These are phyloP conservation scores for Trypoxylon attenuatum DNA, from an alignment of 2,888 invertebrate species.

Conservation along the genomic window DNA sequence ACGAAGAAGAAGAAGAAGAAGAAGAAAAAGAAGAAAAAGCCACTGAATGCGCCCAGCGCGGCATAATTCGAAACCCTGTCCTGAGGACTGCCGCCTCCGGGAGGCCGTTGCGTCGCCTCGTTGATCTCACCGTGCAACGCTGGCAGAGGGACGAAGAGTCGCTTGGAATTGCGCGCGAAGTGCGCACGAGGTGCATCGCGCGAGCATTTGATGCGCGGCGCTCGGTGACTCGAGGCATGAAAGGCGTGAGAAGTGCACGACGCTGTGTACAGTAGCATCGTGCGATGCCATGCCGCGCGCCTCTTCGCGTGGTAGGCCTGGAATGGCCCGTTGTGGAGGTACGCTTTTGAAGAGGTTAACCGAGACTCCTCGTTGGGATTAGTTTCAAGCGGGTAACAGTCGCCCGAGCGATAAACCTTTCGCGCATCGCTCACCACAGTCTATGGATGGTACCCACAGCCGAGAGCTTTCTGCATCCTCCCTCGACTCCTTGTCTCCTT, in stretches of 20 bases:
- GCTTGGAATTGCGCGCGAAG: too few species aligned
- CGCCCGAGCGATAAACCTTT: conserved; percentile 52
- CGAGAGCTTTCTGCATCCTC: too few species aligned
- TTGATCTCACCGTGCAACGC: conserved; percentile 31
- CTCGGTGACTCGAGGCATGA: not conserved
- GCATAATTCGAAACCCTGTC: conserved; percentile 29
- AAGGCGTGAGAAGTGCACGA: conserved; percentile 23
- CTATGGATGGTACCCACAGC: conserved; percentile 30
- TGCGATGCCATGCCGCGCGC: conserved; percentile 34
- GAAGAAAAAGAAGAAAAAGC: too few species aligned
- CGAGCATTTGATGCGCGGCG: not conserved
- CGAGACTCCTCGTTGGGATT: conserved; percentile 62
- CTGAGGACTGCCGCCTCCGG: not conserved
- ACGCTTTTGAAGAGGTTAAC: conserved; percentile 56
- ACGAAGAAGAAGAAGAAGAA: too few species aligned
- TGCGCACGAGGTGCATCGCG: not conserved
- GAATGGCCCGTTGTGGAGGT: conserved; percentile 41
- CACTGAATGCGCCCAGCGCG: conserved; percentile 45
- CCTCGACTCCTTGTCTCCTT: conserved; percentile 33
- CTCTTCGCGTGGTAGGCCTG: conserved; percentile 20
- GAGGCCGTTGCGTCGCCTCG: too few species aligned
- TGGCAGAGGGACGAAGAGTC: conserved; percentile 11
- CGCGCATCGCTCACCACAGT: conserved; percentile 47
- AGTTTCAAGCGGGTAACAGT: conserved; percentile 60
- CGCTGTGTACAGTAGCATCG: conserved; percentile 5